phyloP scores from a whole-genome alignment of 2,113 vertebrate genomes.

The Phoenicopterus ruber region DNA sequence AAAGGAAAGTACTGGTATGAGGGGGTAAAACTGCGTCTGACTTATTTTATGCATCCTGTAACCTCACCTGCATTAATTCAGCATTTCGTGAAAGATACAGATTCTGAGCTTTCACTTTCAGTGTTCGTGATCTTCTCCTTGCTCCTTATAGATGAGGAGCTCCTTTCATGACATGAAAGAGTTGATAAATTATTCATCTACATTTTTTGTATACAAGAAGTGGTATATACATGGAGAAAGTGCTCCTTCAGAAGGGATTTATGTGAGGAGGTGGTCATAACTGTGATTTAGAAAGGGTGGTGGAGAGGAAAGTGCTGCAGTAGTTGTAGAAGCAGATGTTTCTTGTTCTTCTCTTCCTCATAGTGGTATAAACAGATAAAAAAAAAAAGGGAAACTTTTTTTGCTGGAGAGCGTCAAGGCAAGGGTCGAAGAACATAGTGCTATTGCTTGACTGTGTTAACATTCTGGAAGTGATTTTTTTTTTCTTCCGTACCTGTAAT shows the following conservation, averaged over 20 bases:
- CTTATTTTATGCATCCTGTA: background rate
- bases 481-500: background rate
- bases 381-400: background rate
- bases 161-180: background rate
- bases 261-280: background rate
- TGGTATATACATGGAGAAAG: background rate
- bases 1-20: background rate
- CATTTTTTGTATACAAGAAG: background rate
- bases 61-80: constrained; percentile 17
- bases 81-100: background rate
- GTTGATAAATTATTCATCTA: constrained; percentile 16
- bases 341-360: constrained; percentile 3
- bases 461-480: background rate
- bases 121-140: background rate
- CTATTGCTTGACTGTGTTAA: background rate
- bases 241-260: background rate
- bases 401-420: background rate
- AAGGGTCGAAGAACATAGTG: background rate
- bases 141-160: background rate
- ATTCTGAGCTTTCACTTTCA: background rate
- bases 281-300: background rate
- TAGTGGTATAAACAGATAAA: background rate
- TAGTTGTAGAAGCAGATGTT: background rate
- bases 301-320: background rate
- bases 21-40: background rate